Percentiles rank a stretch among this genome's conserved stretches.
These are phyloP conservation scores for Thamnaconus septentrionalis DNA, from an alignment of 2,113 vertebrate species.

Conservation along the genomic window DNA sequence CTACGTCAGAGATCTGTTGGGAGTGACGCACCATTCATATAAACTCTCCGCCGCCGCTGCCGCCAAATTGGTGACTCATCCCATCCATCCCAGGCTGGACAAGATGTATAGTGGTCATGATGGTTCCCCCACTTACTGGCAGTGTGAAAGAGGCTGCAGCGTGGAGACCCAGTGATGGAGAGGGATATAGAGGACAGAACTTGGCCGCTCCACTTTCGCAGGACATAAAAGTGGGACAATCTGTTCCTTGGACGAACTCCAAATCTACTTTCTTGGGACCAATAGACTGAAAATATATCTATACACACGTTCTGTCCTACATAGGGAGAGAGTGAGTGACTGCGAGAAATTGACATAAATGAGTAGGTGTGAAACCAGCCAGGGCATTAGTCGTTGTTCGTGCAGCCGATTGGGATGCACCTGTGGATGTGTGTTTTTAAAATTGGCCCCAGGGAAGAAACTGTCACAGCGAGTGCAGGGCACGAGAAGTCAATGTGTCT, in stretches of 20 bases:
- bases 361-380: too few species aligned
- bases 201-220: slow-evolving; percentile 79
- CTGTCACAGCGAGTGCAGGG: not conserved
- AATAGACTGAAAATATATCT: slow-evolving; percentile 83
- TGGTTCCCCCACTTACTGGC: slow-evolving; percentile 23
- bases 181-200: slow-evolving; percentile 71
- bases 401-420: too few species aligned
- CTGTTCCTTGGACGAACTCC: slow-evolving; percentile 84
- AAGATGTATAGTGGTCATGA: slow-evolving; percentile 22
- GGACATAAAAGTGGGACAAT: slow-evolving; percentile 81
- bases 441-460: not conserved
- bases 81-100: slow-evolving; percentile 32
- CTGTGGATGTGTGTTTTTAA: too few species aligned
- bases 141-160: slow-evolving; percentile 54
- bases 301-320: slow-evolving; percentile 78
- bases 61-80: slow-evolving; percentile 39
- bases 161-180: slow-evolving; percentile 58
- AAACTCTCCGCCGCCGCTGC: slow-evolving; percentile 17
- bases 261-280: slow-evolving; percentile 83
- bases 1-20: slow-evolving; percentile 35
- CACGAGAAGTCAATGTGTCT: too few species aligned
- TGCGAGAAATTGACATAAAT: too few species aligned
- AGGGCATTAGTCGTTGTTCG: too few species aligned
- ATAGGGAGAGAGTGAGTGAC: slow-evolving; percentile 64
- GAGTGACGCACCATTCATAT: slow-evolving; percentile 39